phyloP scores from a whole-genome alignment of 2,113 vertebrate genomes.

The Coptodon bakossiorum region DNA sequence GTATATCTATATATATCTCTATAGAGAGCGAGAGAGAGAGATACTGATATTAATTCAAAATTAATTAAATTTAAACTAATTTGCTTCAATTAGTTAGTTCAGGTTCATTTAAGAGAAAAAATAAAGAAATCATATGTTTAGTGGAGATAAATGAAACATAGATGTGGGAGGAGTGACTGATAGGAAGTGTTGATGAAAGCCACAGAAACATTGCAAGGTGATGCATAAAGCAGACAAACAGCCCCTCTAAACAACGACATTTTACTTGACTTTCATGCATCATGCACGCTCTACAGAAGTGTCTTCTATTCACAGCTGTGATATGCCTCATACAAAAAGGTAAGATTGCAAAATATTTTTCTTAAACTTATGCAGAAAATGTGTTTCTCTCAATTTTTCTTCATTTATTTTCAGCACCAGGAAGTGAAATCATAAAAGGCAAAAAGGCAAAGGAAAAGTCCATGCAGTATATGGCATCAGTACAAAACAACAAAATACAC shows the following conservation, averaged over 20 bases:
- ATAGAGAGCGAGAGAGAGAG: too few relatives aligned
- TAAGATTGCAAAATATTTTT: background rate
- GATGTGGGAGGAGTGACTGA: background rate
- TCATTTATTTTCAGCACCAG: background rate
- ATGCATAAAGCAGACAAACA: background rate
- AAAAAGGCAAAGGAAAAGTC: background rate
- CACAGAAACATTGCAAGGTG: background rate
- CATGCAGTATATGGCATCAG: slow-evolving; percentile 66
- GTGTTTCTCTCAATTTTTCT: background rate
- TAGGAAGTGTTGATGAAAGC: background rate
- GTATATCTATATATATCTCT: too few relatives aligned
- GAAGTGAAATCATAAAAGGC: slow-evolving; percentile 66
- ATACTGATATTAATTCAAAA: background rate
- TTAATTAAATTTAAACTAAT: background rate
- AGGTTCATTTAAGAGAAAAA: background rate
- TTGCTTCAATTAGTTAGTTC: background rate
- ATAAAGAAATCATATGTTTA: background rate
- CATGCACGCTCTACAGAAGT: background rate
- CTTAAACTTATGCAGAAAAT: rapidly evolving
- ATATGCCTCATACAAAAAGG: background rate
- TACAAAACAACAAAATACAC: background rate
- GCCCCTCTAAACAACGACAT: background rate
- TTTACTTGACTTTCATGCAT: rapidly evolving
- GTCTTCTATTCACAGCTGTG: background rate
- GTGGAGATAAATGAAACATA: background rate